Evolutionary conservation across 2,113 vertebrate genomes (phyloP).

Genomic region (Megaceryle torquata): DNA sequence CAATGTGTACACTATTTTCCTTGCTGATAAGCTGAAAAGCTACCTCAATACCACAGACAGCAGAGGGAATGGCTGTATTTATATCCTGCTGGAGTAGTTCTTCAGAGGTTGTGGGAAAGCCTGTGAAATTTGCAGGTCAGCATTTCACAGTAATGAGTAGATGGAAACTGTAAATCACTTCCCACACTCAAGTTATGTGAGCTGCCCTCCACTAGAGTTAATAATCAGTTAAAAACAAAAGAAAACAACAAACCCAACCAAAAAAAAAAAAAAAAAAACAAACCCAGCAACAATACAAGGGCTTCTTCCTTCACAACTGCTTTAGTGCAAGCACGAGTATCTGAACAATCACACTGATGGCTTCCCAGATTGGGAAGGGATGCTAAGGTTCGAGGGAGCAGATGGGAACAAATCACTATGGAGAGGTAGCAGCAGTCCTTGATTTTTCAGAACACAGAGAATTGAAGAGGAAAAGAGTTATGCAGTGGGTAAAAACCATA

Average conservation of each 20-base stretch:
- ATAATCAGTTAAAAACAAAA: neutral
- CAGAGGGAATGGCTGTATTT: neutral
- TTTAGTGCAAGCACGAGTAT: neutral
- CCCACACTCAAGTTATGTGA: neutral
- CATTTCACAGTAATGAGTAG: slow-evolving; percentile 13
- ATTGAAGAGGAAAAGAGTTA: neutral
- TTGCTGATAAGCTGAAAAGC: neutral
- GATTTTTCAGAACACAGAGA: neutral
- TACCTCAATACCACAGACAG: neutral
- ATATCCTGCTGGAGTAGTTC: neutral
- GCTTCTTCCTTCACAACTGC: neutral
- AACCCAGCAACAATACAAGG: neutral
- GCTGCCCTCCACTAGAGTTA: neutral
- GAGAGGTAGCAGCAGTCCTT: neutral
- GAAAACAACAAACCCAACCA: neutral
- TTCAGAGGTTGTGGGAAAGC: neutral
- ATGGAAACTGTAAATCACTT: slow-evolving; percentile 25
- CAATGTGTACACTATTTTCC: neutral
- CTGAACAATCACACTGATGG: neutral
- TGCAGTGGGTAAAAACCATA: neutral
- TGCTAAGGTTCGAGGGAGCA: neutral
- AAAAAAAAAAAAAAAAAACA: neutral
- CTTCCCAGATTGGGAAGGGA: neutral
- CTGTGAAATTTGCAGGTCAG: slow-evolving; percentile 37
- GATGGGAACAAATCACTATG: neutral